These are phyloP conservation scores for Parthenolecanium corni DNA, from an alignment of 2,888 invertebrate species.

Conservation along the genomic window DNA sequence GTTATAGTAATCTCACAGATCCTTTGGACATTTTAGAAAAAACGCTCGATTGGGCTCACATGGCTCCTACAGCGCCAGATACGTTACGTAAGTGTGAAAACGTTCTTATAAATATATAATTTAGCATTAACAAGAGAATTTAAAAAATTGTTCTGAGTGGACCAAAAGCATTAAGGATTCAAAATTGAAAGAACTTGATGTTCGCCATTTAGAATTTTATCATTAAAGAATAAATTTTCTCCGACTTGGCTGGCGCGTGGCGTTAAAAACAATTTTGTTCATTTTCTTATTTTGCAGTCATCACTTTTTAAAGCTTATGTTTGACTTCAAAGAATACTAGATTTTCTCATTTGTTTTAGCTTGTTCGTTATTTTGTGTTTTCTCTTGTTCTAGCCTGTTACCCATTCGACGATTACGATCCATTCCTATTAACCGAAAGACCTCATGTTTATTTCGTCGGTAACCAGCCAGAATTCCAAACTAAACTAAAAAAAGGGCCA, in stretches of 20 bases:
- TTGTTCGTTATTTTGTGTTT: background rate
- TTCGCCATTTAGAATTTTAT: no score
- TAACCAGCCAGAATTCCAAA: constrained; percentile 61
- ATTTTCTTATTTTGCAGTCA: no score
- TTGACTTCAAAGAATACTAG: background rate
- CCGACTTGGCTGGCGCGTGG: no score
- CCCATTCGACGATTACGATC: constrained; percentile 72
- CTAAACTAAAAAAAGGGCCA: constrained; percentile 48
- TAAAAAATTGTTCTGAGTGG: background rate
- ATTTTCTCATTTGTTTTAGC: no score
- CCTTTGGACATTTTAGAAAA: constrained; percentile 62
- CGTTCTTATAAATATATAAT: background rate
- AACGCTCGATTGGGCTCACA: constrained; percentile 74
- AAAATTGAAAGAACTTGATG: no score
- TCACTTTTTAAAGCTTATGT: no score
- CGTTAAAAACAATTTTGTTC: no score
- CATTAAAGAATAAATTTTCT: no score
- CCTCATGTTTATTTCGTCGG: constrained; percentile 83
- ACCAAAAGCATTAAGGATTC: no score
- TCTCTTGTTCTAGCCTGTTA: constrained; percentile 49
- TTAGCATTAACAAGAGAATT: background rate
- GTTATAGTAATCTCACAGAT: constrained; percentile 56
- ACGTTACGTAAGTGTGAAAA: constrained; percentile 48
- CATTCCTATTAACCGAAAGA: constrained; percentile 70
- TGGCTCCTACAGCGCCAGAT: constrained; percentile 89